phyloP scores from a whole-genome alignment of 2,113 vertebrate species.

The Xyrauchen texanus region DNA sequence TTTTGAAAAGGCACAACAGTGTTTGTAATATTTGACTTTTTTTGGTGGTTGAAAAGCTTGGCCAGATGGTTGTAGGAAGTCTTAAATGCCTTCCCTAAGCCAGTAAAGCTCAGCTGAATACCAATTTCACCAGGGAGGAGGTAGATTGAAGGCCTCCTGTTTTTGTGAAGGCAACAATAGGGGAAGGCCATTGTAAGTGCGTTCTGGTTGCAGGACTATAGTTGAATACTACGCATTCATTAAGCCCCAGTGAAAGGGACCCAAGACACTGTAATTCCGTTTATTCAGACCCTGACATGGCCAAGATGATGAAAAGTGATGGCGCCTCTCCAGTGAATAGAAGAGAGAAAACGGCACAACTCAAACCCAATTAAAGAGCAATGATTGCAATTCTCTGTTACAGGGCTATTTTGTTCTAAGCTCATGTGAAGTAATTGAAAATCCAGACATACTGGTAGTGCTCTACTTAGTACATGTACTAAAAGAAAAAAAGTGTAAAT shows the following conservation, averaged over 20 bases:
- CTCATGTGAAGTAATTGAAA: conserved; percentile 54
- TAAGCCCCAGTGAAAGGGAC: conserved; percentile 64
- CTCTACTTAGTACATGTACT: conserved; percentile 32
- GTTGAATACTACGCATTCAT: conserved; percentile 67
- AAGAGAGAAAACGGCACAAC: conserved; percentile 57
- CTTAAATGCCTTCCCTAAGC: conserved; percentile 70
- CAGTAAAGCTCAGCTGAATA: conserved; percentile 71
- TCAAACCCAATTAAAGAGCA: conserved; percentile 68
- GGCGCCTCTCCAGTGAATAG: conserved; percentile 65
- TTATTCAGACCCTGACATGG: conserved; percentile 55
- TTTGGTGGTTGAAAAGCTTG: conserved; percentile 39
- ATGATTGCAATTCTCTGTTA: conserved; percentile 64
- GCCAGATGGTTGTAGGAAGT: conserved; percentile 72
- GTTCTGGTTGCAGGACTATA: conserved; percentile 62
- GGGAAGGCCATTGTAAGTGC: conserved; percentile 57
- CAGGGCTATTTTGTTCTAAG: conserved; percentile 50
- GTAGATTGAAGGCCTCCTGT: conserved; percentile 71
- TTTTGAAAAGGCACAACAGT: conserved; percentile 21
- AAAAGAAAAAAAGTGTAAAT: neutral
- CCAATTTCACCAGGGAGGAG: conserved; percentile 72
- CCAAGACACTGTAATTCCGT: conserved; percentile 64
- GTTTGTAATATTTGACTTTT: conserved; percentile 32
- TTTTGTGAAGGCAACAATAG: conserved; percentile 53
- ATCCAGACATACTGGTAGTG: conserved; percentile 38
- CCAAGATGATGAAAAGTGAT: conserved; percentile 64